Conservation (phyloP, 1,140 invertebrate genomes). For the Drosophila sulfurigaster region DNA sequence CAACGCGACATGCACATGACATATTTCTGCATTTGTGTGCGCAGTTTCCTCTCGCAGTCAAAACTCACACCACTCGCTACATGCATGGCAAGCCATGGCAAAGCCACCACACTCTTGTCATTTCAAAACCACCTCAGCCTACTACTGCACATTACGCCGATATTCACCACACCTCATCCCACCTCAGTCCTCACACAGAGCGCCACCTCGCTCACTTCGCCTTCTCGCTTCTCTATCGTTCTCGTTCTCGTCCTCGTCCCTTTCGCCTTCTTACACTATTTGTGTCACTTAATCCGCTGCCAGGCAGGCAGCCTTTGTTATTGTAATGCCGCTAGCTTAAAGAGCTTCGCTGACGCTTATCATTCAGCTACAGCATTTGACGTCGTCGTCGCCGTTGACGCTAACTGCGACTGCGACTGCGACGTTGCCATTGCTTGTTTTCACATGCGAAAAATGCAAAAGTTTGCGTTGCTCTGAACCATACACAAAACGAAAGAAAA, state of each 20-base stretch:
- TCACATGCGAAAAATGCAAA: slow-evolving; percentile 46
- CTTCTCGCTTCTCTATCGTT: no score
- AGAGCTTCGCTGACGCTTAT: slow-evolving; percentile 65
- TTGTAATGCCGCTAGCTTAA: slow-evolving; percentile 67
- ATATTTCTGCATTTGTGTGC: slow-evolving; percentile 1
- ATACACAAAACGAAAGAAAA: slow-evolving; percentile 6
- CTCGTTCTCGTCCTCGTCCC: no score
- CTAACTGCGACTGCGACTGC: background rate
- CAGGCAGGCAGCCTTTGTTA: slow-evolving; percentile 13
- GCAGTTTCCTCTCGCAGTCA: background rate
- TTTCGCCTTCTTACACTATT: slow-evolving; percentile 4
- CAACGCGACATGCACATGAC: background rate
- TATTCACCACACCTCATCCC: background rate
- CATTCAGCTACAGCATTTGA: slow-evolving; percentile 51
- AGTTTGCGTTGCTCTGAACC: slow-evolving; percentile 21
- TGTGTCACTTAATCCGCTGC: slow-evolving; percentile 50
- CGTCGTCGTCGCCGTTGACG: slow-evolving; percentile 3
- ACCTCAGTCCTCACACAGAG: no score
- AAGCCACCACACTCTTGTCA: no score
- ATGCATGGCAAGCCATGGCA: no score
- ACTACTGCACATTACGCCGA: no score
- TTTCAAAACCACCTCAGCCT: no score
- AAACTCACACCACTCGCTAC: no score
- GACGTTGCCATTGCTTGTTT: slow-evolving; percentile 37
- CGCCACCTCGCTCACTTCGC: background rate